Evolutionary conservation across 2,888 invertebrate genomes (phyloP).

Genomic region (Tiliacea citrago): DNA sequence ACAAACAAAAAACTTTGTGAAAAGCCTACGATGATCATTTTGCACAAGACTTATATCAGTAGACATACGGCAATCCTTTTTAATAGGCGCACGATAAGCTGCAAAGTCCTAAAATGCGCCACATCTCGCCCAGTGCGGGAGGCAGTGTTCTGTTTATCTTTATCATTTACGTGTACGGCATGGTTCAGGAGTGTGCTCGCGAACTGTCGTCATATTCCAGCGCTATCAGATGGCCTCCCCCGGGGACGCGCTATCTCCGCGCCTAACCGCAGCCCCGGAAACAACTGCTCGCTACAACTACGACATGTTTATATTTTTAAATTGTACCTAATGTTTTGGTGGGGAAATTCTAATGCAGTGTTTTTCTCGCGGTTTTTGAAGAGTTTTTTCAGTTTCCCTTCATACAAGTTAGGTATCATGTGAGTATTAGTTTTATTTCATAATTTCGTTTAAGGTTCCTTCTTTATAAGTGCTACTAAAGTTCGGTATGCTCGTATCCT

Average conservation of each 20-base stretch:
- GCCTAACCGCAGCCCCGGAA: constrained; percentile 65
- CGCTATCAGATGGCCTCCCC: constrained; percentile 82
- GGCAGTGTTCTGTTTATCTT: constrained; percentile 65
- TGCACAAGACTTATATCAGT: constrained; percentile 32
- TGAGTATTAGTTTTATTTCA: not conserved
- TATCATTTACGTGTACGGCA: constrained; percentile 68
- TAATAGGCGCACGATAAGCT: constrained; percentile 57
- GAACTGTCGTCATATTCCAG: constrained; percentile 87
- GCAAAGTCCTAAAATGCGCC: constrained; percentile 60
- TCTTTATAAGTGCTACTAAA: not conserved
- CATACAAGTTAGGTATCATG: not conserved
- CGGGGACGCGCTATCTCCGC: constrained; percentile 74
- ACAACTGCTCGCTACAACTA: constrained; percentile 64
- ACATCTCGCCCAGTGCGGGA: constrained; percentile 53
- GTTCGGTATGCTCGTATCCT: not conserved
- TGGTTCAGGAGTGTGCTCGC: constrained; percentile 74
- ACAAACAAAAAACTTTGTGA: constrained; percentile 13
- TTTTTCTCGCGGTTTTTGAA: constrained; percentile 1
- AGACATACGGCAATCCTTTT: constrained; percentile 52
- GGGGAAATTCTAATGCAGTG: constrained; percentile 18
- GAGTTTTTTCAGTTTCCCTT: not conserved
- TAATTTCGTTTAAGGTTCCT: constrained; percentile 15
- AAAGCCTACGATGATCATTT: constrained; percentile 37
- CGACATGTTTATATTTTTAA: constrained; percentile 69
- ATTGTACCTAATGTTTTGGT: constrained; percentile 46